Percentiles rank a stretch among this genome's conserved stretches.
phyloP scores from a whole-genome alignment of 2,113 vertebrate genomes.

The Rhynchomys soricoides region DNA sequence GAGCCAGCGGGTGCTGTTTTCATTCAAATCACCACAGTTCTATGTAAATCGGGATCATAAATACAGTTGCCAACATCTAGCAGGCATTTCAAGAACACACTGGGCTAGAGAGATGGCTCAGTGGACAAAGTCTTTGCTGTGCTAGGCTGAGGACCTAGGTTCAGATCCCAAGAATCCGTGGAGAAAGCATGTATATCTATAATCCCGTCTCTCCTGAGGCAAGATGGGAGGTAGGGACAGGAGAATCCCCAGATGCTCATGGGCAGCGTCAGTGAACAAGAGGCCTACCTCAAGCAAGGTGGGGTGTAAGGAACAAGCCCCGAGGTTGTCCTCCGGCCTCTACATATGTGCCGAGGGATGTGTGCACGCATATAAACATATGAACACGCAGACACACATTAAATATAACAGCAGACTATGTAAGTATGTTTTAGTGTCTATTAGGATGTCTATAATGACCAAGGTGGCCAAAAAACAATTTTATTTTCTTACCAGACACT shows the following conservation, averaged over 20 bases:
- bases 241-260: neutral
- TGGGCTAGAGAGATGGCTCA: neutral
- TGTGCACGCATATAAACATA: neutral
- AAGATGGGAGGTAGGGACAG: neutral
- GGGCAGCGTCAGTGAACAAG: neutral
- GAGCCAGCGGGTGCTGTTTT: neutral
- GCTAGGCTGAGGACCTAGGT: neutral
- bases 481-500: constrained; percentile 38
- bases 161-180: neutral
- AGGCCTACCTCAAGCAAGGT: neutral
- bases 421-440: neutral
- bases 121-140: neutral
- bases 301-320: too few species aligned
- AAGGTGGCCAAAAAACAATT: neutral
- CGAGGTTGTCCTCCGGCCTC: neutral
- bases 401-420: neutral
- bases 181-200: neutral
- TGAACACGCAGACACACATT: neutral
- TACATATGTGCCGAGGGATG: neutral
- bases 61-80: neutral
- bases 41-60: neutral
- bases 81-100: neutral
- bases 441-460: neutral
- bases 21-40: neutral
- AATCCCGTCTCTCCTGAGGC: neutral